Conservation (phyloP, 2,797 vertebrate genomes). For the Hipposideros larvatus region DNA sequence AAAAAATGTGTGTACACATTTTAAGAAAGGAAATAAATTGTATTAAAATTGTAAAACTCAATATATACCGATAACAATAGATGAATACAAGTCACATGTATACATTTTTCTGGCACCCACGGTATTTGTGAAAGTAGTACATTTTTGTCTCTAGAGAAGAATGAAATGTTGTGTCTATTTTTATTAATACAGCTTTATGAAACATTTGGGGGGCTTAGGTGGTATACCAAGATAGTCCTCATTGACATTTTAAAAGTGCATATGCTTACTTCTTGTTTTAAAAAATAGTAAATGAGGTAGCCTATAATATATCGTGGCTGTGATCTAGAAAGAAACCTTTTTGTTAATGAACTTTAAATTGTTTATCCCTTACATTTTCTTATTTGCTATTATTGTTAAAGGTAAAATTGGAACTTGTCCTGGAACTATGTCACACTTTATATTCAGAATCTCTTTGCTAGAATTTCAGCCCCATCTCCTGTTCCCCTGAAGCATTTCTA, state of each 20-base stretch:
- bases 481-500: conserved; percentile 32
- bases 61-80: too few species aligned
- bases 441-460: conserved; percentile 3
- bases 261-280: not conserved
- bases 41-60: too few species aligned
- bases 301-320: not conserved
- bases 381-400: conserved; percentile 18
- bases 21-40: too few species aligned
- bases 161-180: not conserved
- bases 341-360: conserved; percentile 24
- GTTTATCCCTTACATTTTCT: not conserved
- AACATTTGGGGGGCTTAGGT: not conserved
- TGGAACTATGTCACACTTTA: not conserved
- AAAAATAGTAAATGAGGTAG: not conserved
- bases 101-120: too few species aligned
- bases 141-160: conserved; percentile 21
- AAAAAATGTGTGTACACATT: too few species aligned
- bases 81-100: too few species aligned
- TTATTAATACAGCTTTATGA: not conserved
- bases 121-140: not conserved
- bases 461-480: not conserved
- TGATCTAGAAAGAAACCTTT: conserved; percentile 36
- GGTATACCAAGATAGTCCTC: not conserved
- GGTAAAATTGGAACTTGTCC: conserved; percentile 8
- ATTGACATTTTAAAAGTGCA: not conserved